Conservation (phyloP, 2,113 vertebrate species). For the Dryoscopus gambensis region DNA sequence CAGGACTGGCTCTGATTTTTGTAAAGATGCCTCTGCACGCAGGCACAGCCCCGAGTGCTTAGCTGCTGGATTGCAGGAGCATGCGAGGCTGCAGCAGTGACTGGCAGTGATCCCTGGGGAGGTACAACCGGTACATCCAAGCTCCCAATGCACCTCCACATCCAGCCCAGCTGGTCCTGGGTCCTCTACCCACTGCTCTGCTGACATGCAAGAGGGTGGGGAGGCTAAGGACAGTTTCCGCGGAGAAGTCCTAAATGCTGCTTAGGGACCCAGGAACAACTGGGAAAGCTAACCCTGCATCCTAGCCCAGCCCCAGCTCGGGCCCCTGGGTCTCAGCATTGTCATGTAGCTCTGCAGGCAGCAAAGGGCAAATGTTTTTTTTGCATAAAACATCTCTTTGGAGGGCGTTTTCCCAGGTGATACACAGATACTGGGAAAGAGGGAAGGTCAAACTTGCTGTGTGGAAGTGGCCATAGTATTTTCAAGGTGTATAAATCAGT, state of each 20-base stretch:
- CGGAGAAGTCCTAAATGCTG: background rate
- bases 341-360: background rate
- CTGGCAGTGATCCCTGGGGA: rapidly evolving
- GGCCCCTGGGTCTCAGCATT: background rate
- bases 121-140: background rate
- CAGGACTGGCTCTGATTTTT: background rate
- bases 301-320: background rate
- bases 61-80: background rate
- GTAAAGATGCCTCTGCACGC: background rate
- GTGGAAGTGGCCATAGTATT: background rate
- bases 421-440: background rate
- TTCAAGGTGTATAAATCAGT: background rate
- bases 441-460: background rate
- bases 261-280: background rate
- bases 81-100: background rate
- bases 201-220: background rate
- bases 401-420: background rate
- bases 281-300: background rate
- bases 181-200: background rate
- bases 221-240: background rate
- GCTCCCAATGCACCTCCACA: background rate
- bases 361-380: background rate
- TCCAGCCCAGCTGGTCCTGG: background rate
- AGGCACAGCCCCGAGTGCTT: background rate
- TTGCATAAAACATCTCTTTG: background rate